phyloP scores from a whole-genome alignment of 2,888 invertebrate species.

The Caenorhabditis sp. region DNA sequence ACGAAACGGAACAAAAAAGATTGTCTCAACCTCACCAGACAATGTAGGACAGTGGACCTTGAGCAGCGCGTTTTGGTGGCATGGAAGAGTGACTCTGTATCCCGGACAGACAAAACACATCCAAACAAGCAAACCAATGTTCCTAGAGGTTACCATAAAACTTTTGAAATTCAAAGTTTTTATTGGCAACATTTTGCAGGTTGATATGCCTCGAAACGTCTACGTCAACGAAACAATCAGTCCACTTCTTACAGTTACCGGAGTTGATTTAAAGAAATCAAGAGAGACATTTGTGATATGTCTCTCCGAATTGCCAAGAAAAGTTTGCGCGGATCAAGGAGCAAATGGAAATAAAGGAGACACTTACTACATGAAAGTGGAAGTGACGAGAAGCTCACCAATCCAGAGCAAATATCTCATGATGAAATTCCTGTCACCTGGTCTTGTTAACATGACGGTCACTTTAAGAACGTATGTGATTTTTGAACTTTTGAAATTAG shows the following conservation, averaged over 20 bases:
- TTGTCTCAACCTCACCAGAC: constrained; percentile 58
- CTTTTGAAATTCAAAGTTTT: too few relatives aligned
- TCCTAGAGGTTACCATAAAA: constrained; percentile 72
- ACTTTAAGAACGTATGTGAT: constrained; percentile 64
- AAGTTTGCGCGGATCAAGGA: constrained; percentile 74
- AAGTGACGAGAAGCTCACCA: constrained; percentile 57
- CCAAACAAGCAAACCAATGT: constrained; percentile 62
- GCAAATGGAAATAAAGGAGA: constrained; percentile 65
- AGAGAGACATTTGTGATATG: constrained; percentile 67
- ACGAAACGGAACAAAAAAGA: constrained; percentile 55
- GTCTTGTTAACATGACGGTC: constrained; percentile 65
- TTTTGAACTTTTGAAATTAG: neutral
- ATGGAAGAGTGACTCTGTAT: constrained; percentile 59
- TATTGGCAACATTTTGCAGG: constrained; percentile 70
- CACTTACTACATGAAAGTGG: constrained; percentile 70
- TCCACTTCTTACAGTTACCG: constrained; percentile 75
- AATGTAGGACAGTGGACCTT: constrained; percentile 67
- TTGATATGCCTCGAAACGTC: constrained; percentile 77
- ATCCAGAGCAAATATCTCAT: constrained; percentile 73
- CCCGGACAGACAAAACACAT: constrained; percentile 49
- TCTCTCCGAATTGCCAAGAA: constrained; percentile 64
- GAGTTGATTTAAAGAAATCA: constrained; percentile 49
- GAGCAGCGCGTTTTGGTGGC: constrained; percentile 61
- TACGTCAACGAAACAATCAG: constrained; percentile 81
- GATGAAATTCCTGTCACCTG: constrained; percentile 69